Percentiles rank a stretch among this genome's conserved stretches.
These are phyloP conservation scores for Lysandra coridon DNA, from an alignment of 2,888 invertebrate species.

Conservation along the genomic window DNA sequence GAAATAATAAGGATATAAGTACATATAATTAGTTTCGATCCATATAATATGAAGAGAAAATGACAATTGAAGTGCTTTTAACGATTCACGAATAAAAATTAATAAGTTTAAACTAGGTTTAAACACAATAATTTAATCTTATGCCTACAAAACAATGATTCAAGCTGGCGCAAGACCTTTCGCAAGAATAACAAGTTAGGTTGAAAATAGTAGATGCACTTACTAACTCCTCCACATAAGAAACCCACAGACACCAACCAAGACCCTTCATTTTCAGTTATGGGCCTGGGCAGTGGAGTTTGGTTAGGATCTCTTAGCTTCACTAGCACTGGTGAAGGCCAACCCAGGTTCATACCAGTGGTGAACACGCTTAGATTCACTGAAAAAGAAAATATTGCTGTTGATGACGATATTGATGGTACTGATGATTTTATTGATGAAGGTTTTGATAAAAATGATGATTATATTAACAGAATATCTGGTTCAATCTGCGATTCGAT, in stretches of 20 bases:
- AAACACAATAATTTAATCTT: no score
- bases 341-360: conserved; percentile 50
- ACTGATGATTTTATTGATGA: neutral
- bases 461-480: neutral
- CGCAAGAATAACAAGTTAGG: neutral
- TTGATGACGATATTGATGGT: neutral
- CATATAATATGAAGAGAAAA: no score
- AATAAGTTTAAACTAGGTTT: no score
- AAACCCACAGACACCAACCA: conserved; percentile 57
- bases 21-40: no score
- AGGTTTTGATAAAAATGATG: neutral
- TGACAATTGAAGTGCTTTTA: no score
- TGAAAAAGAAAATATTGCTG: conserved; percentile 37
- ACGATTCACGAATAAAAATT: no score
- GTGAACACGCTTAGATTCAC: conserved; percentile 52
- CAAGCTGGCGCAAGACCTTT: no score
- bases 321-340: conserved; percentile 57
- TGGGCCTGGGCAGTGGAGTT: conserved; percentile 45
- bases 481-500: no score
- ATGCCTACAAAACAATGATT: no score
- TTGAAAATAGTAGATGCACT: neutral
- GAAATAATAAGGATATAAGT: neutral
- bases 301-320: conserved; percentile 48
- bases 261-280: conserved; percentile 51
- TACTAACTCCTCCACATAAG: conserved; percentile 36